A percentile compares a stretch with the other conserved stretches of the same genome.
These are phyloP conservation scores for Pogonophryne albipinna DNA, from an alignment of 2,797 vertebrate species.

Conservation along the genomic window DNA sequence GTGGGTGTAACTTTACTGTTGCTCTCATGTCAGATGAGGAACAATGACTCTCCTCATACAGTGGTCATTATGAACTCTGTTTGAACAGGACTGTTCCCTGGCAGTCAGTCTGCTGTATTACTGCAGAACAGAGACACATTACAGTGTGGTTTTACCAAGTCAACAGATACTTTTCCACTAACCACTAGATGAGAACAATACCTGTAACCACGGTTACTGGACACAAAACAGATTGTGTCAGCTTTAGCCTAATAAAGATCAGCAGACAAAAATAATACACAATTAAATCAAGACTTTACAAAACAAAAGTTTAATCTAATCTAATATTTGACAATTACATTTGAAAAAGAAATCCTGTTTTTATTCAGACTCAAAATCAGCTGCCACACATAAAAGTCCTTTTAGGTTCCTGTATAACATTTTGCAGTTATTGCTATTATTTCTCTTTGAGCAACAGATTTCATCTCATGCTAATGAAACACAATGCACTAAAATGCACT, in stretches of 20 bases:
- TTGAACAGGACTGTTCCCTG: too few species aligned
- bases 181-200: background rate
- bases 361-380: background rate
- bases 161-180: background rate
- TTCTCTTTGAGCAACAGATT: background rate
- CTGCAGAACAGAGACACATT: background rate
- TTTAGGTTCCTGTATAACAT: background rate
- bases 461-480: background rate
- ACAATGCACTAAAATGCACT: background rate
- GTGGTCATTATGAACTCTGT: too few species aligned
- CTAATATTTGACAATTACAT: background rate
- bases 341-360: too few species aligned
- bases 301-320: background rate
- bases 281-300: too few species aligned
- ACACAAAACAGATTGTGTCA: slow-evolving; percentile 7
- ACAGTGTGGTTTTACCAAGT: background rate
- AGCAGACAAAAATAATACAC: background rate
- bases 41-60: too few species aligned
- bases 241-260: background rate
- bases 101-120: background rate
- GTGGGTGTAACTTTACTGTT: background rate
- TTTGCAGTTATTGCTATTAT: background rate
- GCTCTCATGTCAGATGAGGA: background rate
- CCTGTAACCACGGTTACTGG: slow-evolving; percentile 14
- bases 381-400: background rate